A percentile compares a stretch with the other conserved stretches of the same genome.
Conservation (phyloP, 1,140 invertebrate species). For the Scaptodrosophila lebanonensis region DNA sequence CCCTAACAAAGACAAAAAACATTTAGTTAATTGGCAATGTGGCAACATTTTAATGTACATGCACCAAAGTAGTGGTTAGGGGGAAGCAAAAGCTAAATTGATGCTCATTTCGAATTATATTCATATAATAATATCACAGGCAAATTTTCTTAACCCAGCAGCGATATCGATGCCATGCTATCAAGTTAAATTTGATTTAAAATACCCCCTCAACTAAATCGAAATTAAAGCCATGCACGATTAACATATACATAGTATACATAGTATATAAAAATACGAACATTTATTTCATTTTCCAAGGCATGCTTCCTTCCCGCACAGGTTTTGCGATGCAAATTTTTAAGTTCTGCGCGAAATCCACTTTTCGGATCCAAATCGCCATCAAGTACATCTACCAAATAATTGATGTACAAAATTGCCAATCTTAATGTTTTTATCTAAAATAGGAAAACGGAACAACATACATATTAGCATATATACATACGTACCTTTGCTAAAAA, state of each 20-base stretch:
- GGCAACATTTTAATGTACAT: constrained; percentile 15
- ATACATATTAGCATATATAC: neutral
- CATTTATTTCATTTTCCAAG: constrained; percentile 42
- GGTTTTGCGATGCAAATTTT: constrained; percentile 78
- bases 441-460: too few relatives aligned
- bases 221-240: too few relatives aligned
- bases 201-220: too few relatives aligned
- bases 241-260: neutral
- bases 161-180: too few relatives aligned
- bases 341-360: constrained; percentile 85
- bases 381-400: constrained; percentile 89
- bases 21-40: constrained; percentile 34
- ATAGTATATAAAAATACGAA: constrained; percentile 16
- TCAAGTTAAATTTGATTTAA: too few relatives aligned
- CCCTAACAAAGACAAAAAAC: neutral
- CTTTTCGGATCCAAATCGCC: constrained; percentile 85
- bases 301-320: constrained; percentile 47
- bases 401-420: constrained; percentile 94
- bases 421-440: constrained; percentile 93
- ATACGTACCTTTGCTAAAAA: neutral
- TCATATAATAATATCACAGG: too few relatives aligned
- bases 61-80: neutral
- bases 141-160: too few relatives aligned
- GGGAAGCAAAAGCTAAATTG: constrained; percentile 1
- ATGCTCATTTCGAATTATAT: too few relatives aligned